Base-by-base conservation (phyloP, 2,797 vertebrate species). In the Arctocebus calabarensis region DNA sequence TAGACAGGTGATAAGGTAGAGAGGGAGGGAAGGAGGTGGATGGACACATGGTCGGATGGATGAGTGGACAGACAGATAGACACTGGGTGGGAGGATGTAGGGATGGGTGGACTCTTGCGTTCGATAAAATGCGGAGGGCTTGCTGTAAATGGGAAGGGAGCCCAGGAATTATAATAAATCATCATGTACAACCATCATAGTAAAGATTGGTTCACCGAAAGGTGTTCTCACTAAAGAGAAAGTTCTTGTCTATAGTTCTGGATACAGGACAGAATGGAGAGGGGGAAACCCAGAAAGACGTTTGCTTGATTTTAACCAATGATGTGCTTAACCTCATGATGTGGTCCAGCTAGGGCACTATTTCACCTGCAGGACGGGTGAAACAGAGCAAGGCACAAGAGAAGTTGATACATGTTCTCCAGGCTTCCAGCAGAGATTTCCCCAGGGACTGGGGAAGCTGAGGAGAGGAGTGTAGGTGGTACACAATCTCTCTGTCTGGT, bases 361-460 rank as follows among this genome's bases (percentile, higher is more conserved):
- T 92, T 97, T 97, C 96, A 97, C 70, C 74, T 83, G 2, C 19
- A 95, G 97, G 93, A 95, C 97, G 98, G 98, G 96, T 98, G 97
- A 90, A 92, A 90, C 94, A 95, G 73, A 87, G 59, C 79, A 95
- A 94, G 87, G 84, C 84, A 3, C 3, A 1, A 12, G 87, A 95
- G 90, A 96, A 96, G 23, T 83, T 91, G 40, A 1, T 86, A n/a
- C 87, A 40, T 0, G 12, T 86, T 40, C 2, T 3, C 17, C 32
- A 83, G 94, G 97, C 96, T 96, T 97, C 95, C 78, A 77, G 96
- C 91, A 88, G 96, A 11, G 81, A 96, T 98, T 97, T 98, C 98
- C 98, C 98, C 93, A 90, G 98, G 97, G 98, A 98, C 89, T 97
- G 77, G 89, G 97, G 96, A 98, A 70, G 93, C 96, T 96, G 96